Base-by-base conservation (phyloP, 1,140 invertebrate species). In the Monochamus saltuarius region DNA sequence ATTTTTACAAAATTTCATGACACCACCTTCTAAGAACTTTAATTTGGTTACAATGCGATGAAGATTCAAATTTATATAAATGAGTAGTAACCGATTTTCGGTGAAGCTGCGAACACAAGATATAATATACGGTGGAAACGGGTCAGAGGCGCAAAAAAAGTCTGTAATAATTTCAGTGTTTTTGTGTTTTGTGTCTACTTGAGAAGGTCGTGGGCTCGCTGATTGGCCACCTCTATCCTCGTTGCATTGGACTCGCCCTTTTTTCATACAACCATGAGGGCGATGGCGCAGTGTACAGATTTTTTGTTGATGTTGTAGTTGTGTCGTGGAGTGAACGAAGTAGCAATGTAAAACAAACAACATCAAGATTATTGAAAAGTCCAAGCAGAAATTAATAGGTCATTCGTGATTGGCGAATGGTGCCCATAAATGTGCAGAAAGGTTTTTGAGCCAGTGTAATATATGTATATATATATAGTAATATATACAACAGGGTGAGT, bases 181-280 rank as follows among this genome's bases (percentile, higher is more conserved):
- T 69, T 59, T 70, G 65, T 69, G 61, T 72, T 67, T 55, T 74
- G 75, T 77, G 77, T 78, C 82, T 87, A 89, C 84, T 90, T 90
- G 77, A 92, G 85, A 73, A 91, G 85, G 75, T 89, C 88, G 78
- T 91, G 88, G 71, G 90, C 89, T 70, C 89, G 84, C 80, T 91
- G 88, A 78, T 91, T 91, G 71, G 89, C 90, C 75, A 90, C 84
- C 74, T 87, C 87, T 87, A 92, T 90, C 83, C 89, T 86, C 70
- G 88, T 87, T 81, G 85, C 84, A 75, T 87, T 87, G 62, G 85
- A 87, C 79, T 87, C 85, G 52, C 84, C 85, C 85, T 86, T 36
- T 59, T 52, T 62, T 62, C 22, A 38, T 42, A 61, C 45, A 58
- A 47, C 22, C 43, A 62, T 45, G 54, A 22, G 36, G 37, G 42